Evolutionary conservation across 2,888 invertebrate genomes (phyloP).

Genomic region (Noctua janthe): DNA sequence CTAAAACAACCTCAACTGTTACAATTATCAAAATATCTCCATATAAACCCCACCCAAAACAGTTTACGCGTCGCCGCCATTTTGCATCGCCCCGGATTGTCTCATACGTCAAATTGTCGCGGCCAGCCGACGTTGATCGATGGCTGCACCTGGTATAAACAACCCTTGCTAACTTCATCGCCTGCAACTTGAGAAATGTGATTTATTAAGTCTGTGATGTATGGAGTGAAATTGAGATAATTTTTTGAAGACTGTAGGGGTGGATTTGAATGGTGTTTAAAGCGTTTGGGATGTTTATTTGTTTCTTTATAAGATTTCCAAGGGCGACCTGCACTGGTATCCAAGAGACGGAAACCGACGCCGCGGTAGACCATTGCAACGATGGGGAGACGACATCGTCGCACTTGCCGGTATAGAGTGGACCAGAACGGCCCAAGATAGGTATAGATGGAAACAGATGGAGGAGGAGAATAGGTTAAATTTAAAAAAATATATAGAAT

Average conservation of each 20-base stretch:
- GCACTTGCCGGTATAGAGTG: no score
- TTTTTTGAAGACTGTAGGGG: slow-evolving; percentile 25
- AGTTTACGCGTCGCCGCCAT: slow-evolving; percentile 77
- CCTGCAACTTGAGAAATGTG: slow-evolving; percentile 73
- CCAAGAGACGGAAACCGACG: no score
- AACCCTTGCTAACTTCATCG: slow-evolving; percentile 72
- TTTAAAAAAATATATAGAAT: no score
- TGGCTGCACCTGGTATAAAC: slow-evolving; percentile 84
- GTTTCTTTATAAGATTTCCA: no score
- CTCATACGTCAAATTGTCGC: slow-evolving; percentile 90
- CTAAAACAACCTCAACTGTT: background rate
- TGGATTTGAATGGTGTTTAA: slow-evolving; percentile 21
- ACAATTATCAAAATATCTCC: slow-evolving; percentile 24
- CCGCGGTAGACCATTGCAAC: no score
- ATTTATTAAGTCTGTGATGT: slow-evolving; percentile 73
- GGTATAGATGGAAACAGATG: no score
- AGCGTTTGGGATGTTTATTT: background rate
- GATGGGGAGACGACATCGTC: no score
- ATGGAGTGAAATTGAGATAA: slow-evolving; percentile 49
- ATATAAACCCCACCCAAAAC: slow-evolving; percentile 74
- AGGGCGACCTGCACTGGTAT: no score
- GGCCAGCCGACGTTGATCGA: slow-evolving; percentile 85
- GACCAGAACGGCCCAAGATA: no score
- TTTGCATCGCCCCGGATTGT: slow-evolving; percentile 87
- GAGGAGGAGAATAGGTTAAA: no score